Conservation (phyloP, 1,140 invertebrate genomes). For the Atta colombica region DNA sequence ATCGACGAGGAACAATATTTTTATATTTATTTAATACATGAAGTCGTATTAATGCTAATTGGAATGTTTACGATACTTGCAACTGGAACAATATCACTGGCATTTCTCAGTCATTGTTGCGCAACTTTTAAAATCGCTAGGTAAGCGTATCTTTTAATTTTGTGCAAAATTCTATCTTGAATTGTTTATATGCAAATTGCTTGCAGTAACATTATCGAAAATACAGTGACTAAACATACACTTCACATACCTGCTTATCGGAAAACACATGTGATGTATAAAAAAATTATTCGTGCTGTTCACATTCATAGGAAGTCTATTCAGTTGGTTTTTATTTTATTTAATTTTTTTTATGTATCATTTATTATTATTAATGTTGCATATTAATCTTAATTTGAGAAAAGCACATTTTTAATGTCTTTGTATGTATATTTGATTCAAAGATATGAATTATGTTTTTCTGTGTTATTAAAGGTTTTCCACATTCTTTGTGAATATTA, state of each 20-base stretch:
- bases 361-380: not conserved
- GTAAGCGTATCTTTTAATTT: slow-evolving; percentile 35
- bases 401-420: not conserved
- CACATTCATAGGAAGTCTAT: slow-evolving; percentile 37
- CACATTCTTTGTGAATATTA: not conserved
- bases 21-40: slow-evolving; percentile 37
- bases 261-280: not conserved
- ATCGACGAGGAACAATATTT: slow-evolving; percentile 50
- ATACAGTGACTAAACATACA: slow-evolving; percentile 11
- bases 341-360: not conserved
- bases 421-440: not conserved
- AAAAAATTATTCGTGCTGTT: slow-evolving; percentile 27
- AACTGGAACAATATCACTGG: slow-evolving; percentile 51
- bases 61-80: slow-evolving; percentile 52
- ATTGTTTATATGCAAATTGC: not conserved
- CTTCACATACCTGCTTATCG: not conserved
- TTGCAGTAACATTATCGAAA: slow-evolving; percentile 34
- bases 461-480: slow-evolving; percentile 26
- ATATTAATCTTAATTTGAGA: slow-evolving; percentile 9
- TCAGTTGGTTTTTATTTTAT: slow-evolving; percentile 21
- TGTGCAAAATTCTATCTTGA: not conserved
- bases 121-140: slow-evolving; percentile 66
- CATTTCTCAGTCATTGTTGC: slow-evolving; percentile 65
- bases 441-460: not conserved
- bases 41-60: not conserved